These are phyloP conservation scores for Phasianus colchicus DNA, from an alignment of 2,113 vertebrate species.

Conservation along the genomic window DNA sequence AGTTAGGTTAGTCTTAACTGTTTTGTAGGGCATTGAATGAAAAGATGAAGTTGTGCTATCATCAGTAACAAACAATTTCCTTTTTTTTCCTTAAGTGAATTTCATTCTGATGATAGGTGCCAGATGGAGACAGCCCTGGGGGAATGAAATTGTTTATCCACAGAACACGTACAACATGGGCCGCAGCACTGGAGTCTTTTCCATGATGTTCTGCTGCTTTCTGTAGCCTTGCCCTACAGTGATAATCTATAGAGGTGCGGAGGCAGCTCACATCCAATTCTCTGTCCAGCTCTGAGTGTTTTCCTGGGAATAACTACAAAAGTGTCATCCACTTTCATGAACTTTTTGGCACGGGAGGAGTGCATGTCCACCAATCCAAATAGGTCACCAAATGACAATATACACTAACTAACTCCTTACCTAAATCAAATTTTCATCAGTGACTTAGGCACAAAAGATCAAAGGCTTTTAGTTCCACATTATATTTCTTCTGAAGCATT, in stretches of 20 bases:
- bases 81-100: constrained; percentile 44
- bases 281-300: background rate
- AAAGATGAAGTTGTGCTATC: constrained; percentile 3
- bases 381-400: constrained; percentile 58
- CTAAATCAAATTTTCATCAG: constrained; percentile 69
- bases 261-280: background rate
- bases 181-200: constrained; percentile 39
- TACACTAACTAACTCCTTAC: constrained; percentile 70
- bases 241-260: background rate
- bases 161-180: constrained; percentile 60
- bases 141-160: constrained; percentile 69
- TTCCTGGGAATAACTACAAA: background rate
- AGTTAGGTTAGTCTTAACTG: background rate
- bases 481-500: constrained; percentile 57
- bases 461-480: constrained; percentile 63
- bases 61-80: background rate
- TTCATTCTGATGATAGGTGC: constrained; percentile 63
- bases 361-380: constrained; percentile 20
- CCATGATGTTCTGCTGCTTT: constrained; percentile 38
- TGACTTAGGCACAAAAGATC: constrained; percentile 56
- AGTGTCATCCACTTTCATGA: background rate
- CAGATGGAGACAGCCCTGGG: constrained; percentile 73
- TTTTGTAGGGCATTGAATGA: background rate
- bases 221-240: constrained; percentile 1
- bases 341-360: background rate